These are phyloP conservation scores for Struthidea cinerea DNA, from an alignment of 2,113 vertebrate species.

Conservation along the genomic window DNA sequence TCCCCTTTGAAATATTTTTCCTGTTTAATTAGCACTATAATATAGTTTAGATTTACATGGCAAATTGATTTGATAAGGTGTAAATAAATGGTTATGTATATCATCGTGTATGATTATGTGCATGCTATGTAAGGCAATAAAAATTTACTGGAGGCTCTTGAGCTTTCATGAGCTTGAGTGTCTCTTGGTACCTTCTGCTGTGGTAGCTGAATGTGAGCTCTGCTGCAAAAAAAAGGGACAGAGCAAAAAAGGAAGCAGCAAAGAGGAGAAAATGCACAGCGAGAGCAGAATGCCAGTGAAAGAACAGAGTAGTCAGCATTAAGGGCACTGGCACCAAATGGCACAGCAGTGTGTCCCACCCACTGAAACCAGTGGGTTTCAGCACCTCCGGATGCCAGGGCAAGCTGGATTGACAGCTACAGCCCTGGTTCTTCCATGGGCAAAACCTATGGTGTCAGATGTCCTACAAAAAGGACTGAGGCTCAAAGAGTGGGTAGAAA, in stretches of 20 bases:
- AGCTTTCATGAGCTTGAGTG: not conserved
- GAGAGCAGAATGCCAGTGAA: not conserved
- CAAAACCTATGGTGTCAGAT: not conserved
- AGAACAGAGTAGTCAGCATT: not conserved
- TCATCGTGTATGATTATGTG: not conserved
- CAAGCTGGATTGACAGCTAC: not conserved
- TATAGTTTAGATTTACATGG: not conserved
- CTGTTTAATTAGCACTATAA: not conserved
- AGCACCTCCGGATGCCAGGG: not conserved
- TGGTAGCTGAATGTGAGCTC: not conserved
- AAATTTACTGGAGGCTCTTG: not conserved
- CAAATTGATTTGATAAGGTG: not conserved
- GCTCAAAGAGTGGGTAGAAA: not conserved
- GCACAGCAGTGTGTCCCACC: not conserved
- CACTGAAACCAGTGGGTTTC: fast-evolving
- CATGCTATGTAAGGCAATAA: not conserved
- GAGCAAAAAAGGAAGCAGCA: not conserved
- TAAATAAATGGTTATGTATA: not conserved
- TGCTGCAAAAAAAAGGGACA: not conserved
- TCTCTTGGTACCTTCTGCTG: not conserved
- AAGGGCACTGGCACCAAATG: not conserved
- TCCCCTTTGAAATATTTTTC: not conserved
- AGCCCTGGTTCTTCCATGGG: not conserved
- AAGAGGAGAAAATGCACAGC: not conserved
- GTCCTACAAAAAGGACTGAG: not conserved